Conservation (phyloP, 2,113 vertebrate species). For the Sceloporus undulatus region DNA sequence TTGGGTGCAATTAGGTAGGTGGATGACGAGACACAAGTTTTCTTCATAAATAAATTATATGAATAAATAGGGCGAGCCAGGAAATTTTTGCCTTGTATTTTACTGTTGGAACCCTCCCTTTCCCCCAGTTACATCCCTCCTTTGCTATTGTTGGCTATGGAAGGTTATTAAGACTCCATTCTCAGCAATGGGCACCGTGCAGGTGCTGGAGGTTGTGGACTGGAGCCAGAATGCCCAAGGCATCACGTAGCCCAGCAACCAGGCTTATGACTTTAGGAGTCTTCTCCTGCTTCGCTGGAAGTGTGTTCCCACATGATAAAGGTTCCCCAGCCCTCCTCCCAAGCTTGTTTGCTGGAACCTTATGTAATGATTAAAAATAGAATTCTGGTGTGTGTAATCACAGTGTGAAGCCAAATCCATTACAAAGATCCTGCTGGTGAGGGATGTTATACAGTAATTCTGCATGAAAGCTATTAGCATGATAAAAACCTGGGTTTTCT, state of each 20-base stretch:
- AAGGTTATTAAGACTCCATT: neutral
- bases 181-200: neutral
- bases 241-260: neutral
- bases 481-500: constrained; percentile 41
- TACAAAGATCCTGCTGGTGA: constrained; percentile 39
- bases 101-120: neutral
- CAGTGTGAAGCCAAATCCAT: constrained; percentile 33
- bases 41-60: neutral
- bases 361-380: constrained; percentile 16
- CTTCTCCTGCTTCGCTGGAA: neutral
- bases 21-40: neutral
- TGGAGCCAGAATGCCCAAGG: neutral
- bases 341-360: constrained; percentile 1
- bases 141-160: neutral
- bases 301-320: neutral
- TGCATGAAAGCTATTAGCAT: constrained; percentile 43
- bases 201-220: too few species aligned
- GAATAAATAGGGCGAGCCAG: neutral
- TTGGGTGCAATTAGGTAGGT: neutral
- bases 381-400: constrained; percentile 12
- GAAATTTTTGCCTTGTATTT: neutral
- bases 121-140: neutral
- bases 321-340: fast-evolving
- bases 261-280: neutral
- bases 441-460: constrained; percentile 43